A percentile compares a stretch with the other conserved stretches of the same genome.
phyloP scores from a whole-genome alignment of 2,888 invertebrate species.

The Athrips mouffetella region DNA sequence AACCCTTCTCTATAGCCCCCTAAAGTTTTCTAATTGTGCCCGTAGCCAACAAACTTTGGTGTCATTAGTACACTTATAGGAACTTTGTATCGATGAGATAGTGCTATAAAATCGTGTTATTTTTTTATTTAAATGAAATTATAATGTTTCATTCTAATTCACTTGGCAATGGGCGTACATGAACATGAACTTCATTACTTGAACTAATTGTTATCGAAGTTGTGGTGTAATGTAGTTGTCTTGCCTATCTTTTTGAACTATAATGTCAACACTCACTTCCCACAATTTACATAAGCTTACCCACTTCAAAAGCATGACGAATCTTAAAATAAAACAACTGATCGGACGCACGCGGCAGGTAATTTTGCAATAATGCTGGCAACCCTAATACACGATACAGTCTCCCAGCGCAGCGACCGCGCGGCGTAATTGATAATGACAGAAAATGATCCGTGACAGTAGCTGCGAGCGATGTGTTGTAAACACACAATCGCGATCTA shows the following conservation, averaged over 20 bases:
- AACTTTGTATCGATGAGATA: constrained; percentile 41
- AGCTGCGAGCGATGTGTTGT: constrained; percentile 64
- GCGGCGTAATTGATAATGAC: constrained; percentile 70
- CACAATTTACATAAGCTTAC: constrained; percentile 11
- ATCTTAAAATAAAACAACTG: constrained; percentile 18
- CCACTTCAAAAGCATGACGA: constrained; percentile 12
- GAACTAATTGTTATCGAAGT: too few species aligned
- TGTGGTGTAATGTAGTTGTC: neutral
- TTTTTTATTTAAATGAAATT: neutral
- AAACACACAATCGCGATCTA: constrained; percentile 45
- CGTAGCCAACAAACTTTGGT: constrained; percentile 58
- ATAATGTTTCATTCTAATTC: too few species aligned
- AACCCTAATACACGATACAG: constrained; percentile 42
- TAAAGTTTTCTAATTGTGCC: constrained; percentile 72
- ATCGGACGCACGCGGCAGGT: constrained; percentile 16
- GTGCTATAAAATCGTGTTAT: neutral
- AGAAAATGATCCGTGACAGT: constrained; percentile 73
- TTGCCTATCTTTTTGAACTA: neutral
- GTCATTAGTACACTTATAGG: constrained; percentile 63
- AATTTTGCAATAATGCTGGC: constrained; percentile 41
- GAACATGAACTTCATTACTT: neutral
- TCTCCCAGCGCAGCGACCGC: constrained; percentile 47
- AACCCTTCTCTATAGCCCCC: constrained; percentile 64
- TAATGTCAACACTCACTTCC: constrained; percentile 10
- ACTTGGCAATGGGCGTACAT: too few species aligned